phyloP scores from a whole-genome alignment of 2,797 vertebrate species.

The Lycodopsis pacificus region DNA sequence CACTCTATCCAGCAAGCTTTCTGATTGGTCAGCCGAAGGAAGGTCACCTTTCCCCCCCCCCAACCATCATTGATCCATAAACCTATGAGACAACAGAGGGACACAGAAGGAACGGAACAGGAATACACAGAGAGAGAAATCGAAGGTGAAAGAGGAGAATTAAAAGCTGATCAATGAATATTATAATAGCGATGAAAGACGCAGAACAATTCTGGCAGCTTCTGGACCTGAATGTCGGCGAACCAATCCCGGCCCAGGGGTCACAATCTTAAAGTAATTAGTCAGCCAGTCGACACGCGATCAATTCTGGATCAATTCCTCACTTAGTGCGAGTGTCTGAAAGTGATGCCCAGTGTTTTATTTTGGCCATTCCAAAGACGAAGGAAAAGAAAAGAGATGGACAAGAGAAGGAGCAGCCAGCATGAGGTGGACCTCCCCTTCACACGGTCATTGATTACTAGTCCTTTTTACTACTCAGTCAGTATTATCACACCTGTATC shows the following conservation, averaged over 20 bases:
- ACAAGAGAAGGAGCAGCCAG: neutral
- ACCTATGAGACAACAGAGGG: slow-evolving; percentile 41
- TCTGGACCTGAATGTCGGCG: slow-evolving; percentile 12
- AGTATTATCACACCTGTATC: neutral
- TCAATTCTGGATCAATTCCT: slow-evolving; percentile 56
- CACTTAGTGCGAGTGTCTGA: slow-evolving; percentile 21
- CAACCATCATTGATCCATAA: slow-evolving; percentile 66
- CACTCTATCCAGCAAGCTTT: slow-evolving; percentile 25
- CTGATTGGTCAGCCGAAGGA: slow-evolving; percentile 46
- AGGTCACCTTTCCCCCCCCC: slow-evolving; percentile 68
- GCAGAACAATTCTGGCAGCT: neutral
- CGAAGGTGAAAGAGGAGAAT: slow-evolving; percentile 28
- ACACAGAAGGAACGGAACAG: slow-evolving; percentile 3
- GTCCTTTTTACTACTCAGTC: neutral
- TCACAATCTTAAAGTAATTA: slow-evolving; percentile 35
- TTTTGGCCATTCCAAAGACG: slow-evolving; percentile 16
- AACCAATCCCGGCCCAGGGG: neutral
- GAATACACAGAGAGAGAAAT: slow-evolving; percentile 16
- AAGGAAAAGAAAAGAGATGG: slow-evolving; percentile 3
- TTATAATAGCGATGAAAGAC: slow-evolving; percentile 12
- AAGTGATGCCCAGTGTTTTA: slow-evolving; percentile 34
- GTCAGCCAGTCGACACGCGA: slow-evolving; percentile 28
- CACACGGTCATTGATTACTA: neutral
- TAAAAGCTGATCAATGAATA: slow-evolving; percentile 36
- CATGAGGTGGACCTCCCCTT: neutral